Conservation (phyloP, 1,140 invertebrate genomes). For the Bombyx mandarina region DNA sequence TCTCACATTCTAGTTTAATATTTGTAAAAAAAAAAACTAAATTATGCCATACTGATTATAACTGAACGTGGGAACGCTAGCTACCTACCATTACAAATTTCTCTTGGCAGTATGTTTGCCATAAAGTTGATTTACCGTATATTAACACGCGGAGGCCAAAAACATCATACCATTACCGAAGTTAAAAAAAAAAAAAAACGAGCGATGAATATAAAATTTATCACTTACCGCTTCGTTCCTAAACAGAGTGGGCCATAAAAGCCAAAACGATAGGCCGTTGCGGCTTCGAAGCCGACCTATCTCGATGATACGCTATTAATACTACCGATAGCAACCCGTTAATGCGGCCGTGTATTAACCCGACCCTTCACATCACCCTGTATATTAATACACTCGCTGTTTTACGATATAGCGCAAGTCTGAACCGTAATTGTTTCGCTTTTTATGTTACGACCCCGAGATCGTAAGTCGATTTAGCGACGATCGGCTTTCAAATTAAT, state of each 20-base stretch:
- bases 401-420: conserved; percentile 38
- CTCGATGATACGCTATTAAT: conserved; percentile 57
- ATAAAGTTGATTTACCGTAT: no score
- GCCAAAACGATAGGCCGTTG: conserved; percentile 22
- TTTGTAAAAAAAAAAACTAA: neutral
- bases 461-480: no score
- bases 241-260: conserved; percentile 38
- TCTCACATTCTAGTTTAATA: no score
- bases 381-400: conserved; percentile 41
- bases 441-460: neutral
- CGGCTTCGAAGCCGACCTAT: conserved; percentile 30
- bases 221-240: conserved; percentile 30
- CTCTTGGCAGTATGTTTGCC: no score
- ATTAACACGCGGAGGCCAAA: no score
- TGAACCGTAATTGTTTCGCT: conserved; percentile 52
- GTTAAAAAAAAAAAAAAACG: conserved; percentile 1
- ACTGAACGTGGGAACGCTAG: no score
- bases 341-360: conserved; percentile 36
- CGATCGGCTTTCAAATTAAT: no score
- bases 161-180: no score
- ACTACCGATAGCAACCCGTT: conserved; percentile 37
- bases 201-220: conserved; percentile 42
- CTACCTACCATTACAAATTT: no score
- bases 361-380: conserved; percentile 24
- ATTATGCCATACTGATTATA: neutral